A percentile compares a stretch with the other conserved stretches of the same genome.
Conservation (phyloP, 2,797 vertebrate genomes). For the Triplophysa bombifrons region DNA sequence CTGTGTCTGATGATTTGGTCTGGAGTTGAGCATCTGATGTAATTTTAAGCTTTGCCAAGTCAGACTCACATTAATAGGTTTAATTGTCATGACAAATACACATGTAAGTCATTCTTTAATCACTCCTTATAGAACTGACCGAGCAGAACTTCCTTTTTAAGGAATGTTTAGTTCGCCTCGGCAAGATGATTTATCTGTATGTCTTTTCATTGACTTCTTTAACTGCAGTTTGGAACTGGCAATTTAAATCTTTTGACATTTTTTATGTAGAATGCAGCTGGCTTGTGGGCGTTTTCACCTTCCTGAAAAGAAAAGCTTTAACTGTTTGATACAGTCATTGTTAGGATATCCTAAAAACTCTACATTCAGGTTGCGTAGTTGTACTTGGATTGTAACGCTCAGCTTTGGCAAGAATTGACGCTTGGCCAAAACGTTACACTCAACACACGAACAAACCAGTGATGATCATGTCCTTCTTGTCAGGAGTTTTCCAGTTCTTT, state of each 20-base stretch:
- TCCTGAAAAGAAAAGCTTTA: no score
- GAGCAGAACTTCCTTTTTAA: background rate
- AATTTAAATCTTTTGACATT: background rate
- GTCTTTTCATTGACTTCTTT: background rate
- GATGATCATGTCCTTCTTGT: no score
- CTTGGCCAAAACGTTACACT: no score
- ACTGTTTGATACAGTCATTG: no score
- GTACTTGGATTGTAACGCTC: no score
- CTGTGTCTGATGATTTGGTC: slow-evolving; percentile 15
- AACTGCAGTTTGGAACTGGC: background rate
- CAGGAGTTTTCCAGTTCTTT: no score
- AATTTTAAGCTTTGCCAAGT: background rate
- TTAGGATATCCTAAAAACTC: no score
- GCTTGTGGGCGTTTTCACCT: background rate
- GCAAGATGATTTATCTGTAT: background rate
- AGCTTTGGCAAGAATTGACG: no score
- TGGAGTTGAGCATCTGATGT: background rate
- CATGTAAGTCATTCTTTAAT: background rate
- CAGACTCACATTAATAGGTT: background rate
- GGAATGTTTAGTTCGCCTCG: background rate
- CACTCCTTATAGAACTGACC: background rate
- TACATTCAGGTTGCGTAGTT: no score
- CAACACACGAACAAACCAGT: no score
- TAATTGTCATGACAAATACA: background rate
- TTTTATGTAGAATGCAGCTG: background rate